Base-by-base conservation (phyloP, 2,888 invertebrate genomes). In the Leptinotarsa peninsularis region DNA sequence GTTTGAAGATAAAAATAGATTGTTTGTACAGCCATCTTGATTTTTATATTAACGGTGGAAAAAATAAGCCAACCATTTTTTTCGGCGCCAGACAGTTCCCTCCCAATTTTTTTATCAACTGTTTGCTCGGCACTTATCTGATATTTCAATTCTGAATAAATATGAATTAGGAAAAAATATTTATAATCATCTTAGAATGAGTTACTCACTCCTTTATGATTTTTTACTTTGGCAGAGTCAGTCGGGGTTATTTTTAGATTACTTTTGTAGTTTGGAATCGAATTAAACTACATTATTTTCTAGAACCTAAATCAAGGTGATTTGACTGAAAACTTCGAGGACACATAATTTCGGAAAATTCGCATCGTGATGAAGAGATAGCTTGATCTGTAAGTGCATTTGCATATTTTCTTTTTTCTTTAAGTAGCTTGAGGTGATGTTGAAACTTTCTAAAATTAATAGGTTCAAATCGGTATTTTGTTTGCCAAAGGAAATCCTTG, bases 1-100 rank as follows among this genome's bases (percentile, higher is more conserved):
- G 74, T 75, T 80, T 79, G 67, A 68, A 69, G 77, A 87, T 88
- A 88, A 87, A 88, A 88, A 88, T 88, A 88, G 87, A 86, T 80
- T 87, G 83, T 88, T 88, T 88, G 86, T 81, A 84, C 88, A 84
- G 88, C 88, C 88, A 88, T 88, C 84, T 87, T 88, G 80, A 72
- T 79, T 80, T 80, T 80, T 80, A 79, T 80, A 80, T 80, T 76
- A 79, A 76, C 77, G 74, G 67, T 60, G 74, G 76, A 79, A 80
- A 80, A 80, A 80, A 75, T 77, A 74, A 66, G 56, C 77, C 79
- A 76, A 80, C 76, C 76, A 76, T 73, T 78, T 80, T 79, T 80
- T 77, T 73, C 68, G 72, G 58, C 50, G 67, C 67, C 67, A 66
- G 67, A 54, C 74, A 54, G 79, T 71, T 73, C 68, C 76, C 74